Percentiles rank a stretch among this genome's conserved stretches.
phyloP scores from a whole-genome alignment of 2,888 invertebrate genomes.

The Morpho deidamia region DNA sequence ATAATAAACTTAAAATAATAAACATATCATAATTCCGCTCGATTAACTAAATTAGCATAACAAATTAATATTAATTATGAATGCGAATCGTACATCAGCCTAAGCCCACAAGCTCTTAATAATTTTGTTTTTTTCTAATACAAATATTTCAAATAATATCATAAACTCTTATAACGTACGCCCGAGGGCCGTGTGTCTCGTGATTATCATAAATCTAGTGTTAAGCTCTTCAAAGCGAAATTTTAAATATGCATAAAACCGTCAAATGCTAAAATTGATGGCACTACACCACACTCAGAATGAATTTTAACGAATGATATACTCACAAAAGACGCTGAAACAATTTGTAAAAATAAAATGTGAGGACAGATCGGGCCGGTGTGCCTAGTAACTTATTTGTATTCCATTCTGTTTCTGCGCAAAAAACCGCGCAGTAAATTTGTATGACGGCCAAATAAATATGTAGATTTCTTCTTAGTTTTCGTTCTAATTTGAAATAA shows the following conservation, averaged over 20 bases:
- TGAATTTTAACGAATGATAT: slow-evolving; percentile 57
- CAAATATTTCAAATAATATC: neutral
- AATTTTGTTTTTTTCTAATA: slow-evolving; percentile 1
- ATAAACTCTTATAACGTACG: neutral
- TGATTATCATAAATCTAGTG: slow-evolving; percentile 55
- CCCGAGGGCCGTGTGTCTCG: slow-evolving; percentile 37
- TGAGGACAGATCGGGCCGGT: slow-evolving; percentile 44
- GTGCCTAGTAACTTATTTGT: slow-evolving; percentile 27
- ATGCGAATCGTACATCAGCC: slow-evolving; percentile 1
- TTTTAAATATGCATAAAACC: slow-evolving; percentile 75
- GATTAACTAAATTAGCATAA: neutral
- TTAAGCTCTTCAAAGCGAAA: slow-evolving; percentile 66
- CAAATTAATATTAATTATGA: slow-evolving; percentile 1
- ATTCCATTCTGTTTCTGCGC: slow-evolving; percentile 13
- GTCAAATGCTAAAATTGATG: slow-evolving; percentile 69
- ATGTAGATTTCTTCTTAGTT: slow-evolving; percentile 1
- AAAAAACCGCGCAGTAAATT: slow-evolving; percentile 5
- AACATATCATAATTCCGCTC: too few species aligned
- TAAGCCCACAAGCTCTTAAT: neutral
- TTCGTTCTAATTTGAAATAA: neutral
- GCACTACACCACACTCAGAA: slow-evolving; percentile 46
- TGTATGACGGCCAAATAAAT: neutral
- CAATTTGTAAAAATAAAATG: slow-evolving; percentile 69
- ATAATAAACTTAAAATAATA: too few species aligned
- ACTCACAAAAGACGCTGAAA: slow-evolving; percentile 51